Evolutionary conservation across 2,113 vertebrate genomes (phyloP), one percentile per base, ranked within the genome.

Genomic region (Cheirogaleus medius): DNA sequence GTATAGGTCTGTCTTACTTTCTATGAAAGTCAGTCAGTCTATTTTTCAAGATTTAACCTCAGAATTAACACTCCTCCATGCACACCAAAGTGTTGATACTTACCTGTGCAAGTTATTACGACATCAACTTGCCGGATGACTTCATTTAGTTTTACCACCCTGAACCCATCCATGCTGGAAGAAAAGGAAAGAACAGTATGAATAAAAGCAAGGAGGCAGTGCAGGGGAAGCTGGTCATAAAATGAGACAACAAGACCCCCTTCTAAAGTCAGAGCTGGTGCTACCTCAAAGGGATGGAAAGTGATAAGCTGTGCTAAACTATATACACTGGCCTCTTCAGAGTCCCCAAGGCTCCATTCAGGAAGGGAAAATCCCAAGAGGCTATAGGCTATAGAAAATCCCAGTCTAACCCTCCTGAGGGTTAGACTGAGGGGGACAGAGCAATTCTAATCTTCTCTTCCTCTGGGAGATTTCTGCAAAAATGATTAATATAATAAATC

Each of bases 51-150:
- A 78, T 52, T 78, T n/a, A 66, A 81, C 76, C 29, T 88, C 69
- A n/a, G 76, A 64, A 52, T 29, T 39, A 63, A 37, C 54, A 54
- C 21, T n/a, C 29, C 42, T 83, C 49, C 42, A 15, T 0, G n/a
- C 11, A 56, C 17, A 66, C 4, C 44, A 69, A 44, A 87, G 87
- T 39, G 37, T 17, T 14, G 63, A 64, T 1, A 94, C 81, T 49
- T 99, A 99, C 99, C 99, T 98, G 99, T 99, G 98, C 99, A 99
- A 84, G 99, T 99, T 98, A 99, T 99, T 97, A 99, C 99, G 37
- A 99, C 99, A 97, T 99, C 99, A 98, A 99, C 99, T 98, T 99
- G 99, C 84, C 99, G 99, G 97, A 99, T 99, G 76, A 99, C 99
- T 97, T 99, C 99, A 23, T 99, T 99, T 97, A 99, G 99, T 97